Conservation (phyloP, 2,797 vertebrate species). For the Sebastes iracundus region DNA sequence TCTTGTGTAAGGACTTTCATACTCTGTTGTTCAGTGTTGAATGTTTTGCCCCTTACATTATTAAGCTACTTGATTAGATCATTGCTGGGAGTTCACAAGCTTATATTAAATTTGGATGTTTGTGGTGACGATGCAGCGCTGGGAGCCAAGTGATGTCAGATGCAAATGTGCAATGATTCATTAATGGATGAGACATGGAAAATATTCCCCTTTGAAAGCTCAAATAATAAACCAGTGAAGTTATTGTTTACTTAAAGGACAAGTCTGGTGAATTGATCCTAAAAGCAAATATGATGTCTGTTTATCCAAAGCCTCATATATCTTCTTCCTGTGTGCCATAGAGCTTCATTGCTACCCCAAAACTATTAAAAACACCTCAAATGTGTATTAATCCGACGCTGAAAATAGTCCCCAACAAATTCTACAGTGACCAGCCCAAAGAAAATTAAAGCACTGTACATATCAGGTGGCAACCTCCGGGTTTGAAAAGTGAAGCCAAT, state of each 20-base stretch:
- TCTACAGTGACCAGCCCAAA: rapidly evolving
- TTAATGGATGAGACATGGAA: background rate
- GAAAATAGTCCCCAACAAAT: background rate
- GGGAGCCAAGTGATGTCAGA: slow-evolving; percentile 17
- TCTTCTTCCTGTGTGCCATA: no score
- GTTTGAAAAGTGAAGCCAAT: rapidly evolving
- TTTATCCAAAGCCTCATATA: background rate
- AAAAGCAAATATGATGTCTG: background rate
- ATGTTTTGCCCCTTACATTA: background rate
- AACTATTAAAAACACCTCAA: background rate
- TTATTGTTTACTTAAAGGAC: background rate
- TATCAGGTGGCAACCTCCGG: no score
- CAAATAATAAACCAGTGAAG: background rate
- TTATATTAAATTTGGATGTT: slow-evolving; percentile 36
- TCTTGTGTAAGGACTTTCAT: background rate
- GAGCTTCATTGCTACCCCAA: background rate
- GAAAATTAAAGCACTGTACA: background rate
- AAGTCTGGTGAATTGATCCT: background rate
- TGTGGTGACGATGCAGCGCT: background rate
- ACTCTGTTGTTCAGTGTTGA: no score
- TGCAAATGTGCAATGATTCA: background rate
- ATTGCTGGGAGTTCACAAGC: slow-evolving; percentile 15
- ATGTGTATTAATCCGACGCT: background rate
- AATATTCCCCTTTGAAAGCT: background rate
- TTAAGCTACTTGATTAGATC: background rate